phyloP scores from a whole-genome alignment of 2,113 vertebrate genomes.

The Octodon degus region DNA sequence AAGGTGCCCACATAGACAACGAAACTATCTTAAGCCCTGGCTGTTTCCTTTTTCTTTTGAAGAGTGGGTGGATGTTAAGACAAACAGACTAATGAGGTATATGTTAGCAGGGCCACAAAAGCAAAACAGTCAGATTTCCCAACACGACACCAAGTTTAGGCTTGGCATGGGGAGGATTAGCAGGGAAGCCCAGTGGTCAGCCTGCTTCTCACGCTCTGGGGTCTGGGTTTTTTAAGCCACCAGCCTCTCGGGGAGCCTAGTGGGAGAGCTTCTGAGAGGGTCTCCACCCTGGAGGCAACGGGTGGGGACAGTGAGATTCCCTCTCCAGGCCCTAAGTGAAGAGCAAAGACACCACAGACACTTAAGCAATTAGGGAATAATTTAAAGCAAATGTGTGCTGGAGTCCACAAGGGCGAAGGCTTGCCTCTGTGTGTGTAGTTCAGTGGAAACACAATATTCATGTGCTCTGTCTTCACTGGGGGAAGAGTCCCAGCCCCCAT shows the following conservation, averaged over 20 bases:
- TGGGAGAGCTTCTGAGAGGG: neutral
- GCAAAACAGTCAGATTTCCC: slow-evolving; percentile 74
- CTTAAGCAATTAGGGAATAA: slow-evolving; percentile 81
- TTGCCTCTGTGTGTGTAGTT: neutral
- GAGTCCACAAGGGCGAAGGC: slow-evolving; percentile 17
- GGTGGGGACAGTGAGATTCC: slow-evolving; percentile 3
- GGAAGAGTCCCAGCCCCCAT: neutral
- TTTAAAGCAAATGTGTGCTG: slow-evolving; percentile 78
- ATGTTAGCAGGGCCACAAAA: slow-evolving; percentile 75
- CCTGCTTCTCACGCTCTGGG: neutral
- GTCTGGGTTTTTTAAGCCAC: neutral
- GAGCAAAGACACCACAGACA: slow-evolving; percentile 80
- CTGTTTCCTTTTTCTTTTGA: slow-evolving; percentile 71
- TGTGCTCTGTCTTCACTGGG: neutral
- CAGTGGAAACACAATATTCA: neutral
- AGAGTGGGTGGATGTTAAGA: slow-evolving; percentile 75
- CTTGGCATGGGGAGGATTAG: neutral
- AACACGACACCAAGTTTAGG: slow-evolving; percentile 14
- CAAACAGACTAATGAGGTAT: slow-evolving; percentile 78
- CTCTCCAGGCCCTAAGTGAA: slow-evolving; percentile 54
- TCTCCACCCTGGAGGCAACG: neutral
- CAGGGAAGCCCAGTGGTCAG: neutral
- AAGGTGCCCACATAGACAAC: slow-evolving; percentile 42
- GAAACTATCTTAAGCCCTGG: slow-evolving; percentile 67
- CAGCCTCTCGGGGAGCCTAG: neutral